A percentile compares a stretch with the other conserved stretches of the same genome.
These are phyloP conservation scores for Puffinus mauretanicus DNA, from an alignment of 2,113 vertebrate genomes.

Conservation along the genomic window DNA sequence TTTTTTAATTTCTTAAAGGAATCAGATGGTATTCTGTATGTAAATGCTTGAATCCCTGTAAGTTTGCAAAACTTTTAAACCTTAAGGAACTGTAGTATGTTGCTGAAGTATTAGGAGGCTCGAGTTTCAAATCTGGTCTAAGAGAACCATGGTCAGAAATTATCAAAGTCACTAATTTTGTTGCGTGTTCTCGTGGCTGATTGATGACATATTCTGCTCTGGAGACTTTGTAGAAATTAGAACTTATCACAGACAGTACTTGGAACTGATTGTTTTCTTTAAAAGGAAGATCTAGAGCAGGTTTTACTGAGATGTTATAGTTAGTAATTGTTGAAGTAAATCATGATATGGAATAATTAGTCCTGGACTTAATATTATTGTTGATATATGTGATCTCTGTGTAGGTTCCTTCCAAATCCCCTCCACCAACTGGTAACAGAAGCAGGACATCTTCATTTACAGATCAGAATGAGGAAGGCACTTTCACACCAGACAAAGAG, in stretches of 20 bases:
- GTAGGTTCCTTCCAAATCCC: slow-evolving; percentile 57
- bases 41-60: not conserved
- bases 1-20: not conserved
- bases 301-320: not conserved
- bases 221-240: not conserved
- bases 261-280: not conserved
- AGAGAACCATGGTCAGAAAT: not conserved
- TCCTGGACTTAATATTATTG: not conserved
- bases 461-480: slow-evolving; percentile 76
- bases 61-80: not conserved
- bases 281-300: not conserved
- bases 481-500: slow-evolving; percentile 82
- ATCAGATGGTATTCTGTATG: not conserved
- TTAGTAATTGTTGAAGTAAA: not conserved
- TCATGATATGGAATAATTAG: not conserved
- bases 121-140: not conserved
- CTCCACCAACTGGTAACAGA: slow-evolving; percentile 35
- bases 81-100: not conserved
- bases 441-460: slow-evolving; percentile 71
- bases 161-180: not conserved
- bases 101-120: not conserved
- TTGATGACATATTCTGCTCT: not conserved
- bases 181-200: not conserved
- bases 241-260: not conserved
- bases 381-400: slow-evolving; percentile 21